Conservation (phyloP, 2,888 invertebrate species). For the Pyrgus malvae region DNA sequence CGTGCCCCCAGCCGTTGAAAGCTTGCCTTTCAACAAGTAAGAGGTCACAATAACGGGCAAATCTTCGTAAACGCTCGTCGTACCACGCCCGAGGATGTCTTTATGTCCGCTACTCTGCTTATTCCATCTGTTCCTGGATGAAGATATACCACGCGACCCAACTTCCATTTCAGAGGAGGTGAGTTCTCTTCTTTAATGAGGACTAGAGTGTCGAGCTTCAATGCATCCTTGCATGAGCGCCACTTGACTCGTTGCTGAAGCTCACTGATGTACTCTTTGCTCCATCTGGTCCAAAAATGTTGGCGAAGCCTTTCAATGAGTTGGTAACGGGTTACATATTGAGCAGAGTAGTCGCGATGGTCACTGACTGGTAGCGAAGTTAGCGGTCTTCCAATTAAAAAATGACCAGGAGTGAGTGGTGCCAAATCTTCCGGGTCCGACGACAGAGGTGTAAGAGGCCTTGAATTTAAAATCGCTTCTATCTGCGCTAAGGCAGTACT, state of each 20-base stretch:
- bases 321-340: slow-evolving; percentile 1
- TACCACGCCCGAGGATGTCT: slow-evolving; percentile 7
- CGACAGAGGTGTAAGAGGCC: slow-evolving; percentile 32
- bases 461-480: slow-evolving; percentile 34
- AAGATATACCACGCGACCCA: slow-evolving; percentile 7
- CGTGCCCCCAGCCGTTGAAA: slow-evolving; percentile 17
- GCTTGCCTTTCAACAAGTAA: slow-evolving; percentile 9
- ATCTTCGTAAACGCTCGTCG: slow-evolving; percentile 16
- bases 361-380: slow-evolving; percentile 19
- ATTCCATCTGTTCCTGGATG: slow-evolving; percentile 13
- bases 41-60: slow-evolving; percentile 8
- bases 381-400: slow-evolving; percentile 32
- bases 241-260: slow-evolving; percentile 18
- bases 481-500: slow-evolving; percentile 29
- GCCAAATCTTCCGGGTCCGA: slow-evolving; percentile 27
- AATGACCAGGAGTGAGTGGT: slow-evolving; percentile 34
- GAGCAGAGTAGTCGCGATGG: background rate
- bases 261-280: slow-evolving; percentile 2
- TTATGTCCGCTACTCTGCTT: slow-evolving; percentile 10
- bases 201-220: background rate
- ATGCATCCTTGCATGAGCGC: background rate
- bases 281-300: slow-evolving; percentile 18
- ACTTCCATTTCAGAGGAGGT: slow-evolving; percentile 17
- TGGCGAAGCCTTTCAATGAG: slow-evolving; percentile 18
- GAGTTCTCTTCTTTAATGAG: slow-evolving; percentile 13